Base-by-base conservation (phyloP, 2,113 vertebrate species). In the Ciconia maguari region DNA sequence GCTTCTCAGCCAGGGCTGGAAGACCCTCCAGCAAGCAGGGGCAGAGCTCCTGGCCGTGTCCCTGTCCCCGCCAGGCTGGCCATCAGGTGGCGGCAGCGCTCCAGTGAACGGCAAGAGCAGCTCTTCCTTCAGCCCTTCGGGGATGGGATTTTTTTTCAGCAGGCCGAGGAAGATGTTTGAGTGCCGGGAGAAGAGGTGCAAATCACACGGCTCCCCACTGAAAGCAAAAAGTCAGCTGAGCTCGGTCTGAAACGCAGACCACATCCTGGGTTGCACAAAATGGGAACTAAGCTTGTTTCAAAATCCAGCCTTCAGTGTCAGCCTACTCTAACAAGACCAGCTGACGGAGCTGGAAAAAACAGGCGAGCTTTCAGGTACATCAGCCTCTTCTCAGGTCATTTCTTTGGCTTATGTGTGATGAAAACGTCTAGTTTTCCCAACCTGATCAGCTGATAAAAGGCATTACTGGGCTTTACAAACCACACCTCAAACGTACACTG, bases 11-110 rank as follows among this genome's bases (percentile, higher is more conserved):
- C 10, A 48, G 12, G 29, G 36, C n/a, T 76, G 34, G 41, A 17
- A 70, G 36, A 38, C 3, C 17, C 26, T 21, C 11, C 10, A 13
- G 7, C 4, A 4, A 25, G 61, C 41, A 18, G 42, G 34, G 36
- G 27, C 51, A 42, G 64, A 48, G 60, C 51, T 46, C 58, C 36
- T 3, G 38, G 34, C 13, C 16, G 2, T 7, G 83, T 36, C 83
- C 66, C 55, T 52, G 89, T 79, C 54, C 27, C 44, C 5, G 1
- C 44, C 41, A 6, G 2, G 15, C 46, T 42, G 91, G 75, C 95
- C 96, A 77, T 91, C 46, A 93, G 97, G 71, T 88, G 96, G 95
- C 93, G 85, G 87, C 96, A 96, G 84, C 71, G 84, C 84, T 80
- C 93, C 83, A 84, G 89, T 1, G 79, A 93, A 74, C 1, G 36